phyloP scores from a whole-genome alignment of 1,140 invertebrate species.

The Drosophila lacertosa region DNA sequence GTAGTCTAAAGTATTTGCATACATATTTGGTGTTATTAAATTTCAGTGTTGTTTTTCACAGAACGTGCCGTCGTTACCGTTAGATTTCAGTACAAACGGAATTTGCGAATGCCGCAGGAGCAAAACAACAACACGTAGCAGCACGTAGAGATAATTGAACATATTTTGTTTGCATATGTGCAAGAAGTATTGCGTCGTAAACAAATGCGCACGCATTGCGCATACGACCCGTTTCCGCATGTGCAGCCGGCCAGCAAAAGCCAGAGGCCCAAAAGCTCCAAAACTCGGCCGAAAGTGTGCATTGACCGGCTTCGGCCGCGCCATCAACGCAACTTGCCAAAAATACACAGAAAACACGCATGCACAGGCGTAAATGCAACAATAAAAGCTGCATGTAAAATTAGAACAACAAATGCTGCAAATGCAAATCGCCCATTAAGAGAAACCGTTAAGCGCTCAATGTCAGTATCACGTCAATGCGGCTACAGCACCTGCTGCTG shows the following conservation, averaged over 20 bases:
- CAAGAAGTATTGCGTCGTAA: constrained; percentile 54
- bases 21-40: constrained; percentile 7
- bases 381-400: constrained; percentile 43
- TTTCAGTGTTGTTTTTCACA: constrained; percentile 12
- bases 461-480: constrained; percentile 60
- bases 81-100: constrained; percentile 21
- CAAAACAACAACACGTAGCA: constrained; percentile 30
- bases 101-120: constrained; percentile 15
- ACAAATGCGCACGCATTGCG: constrained; percentile 44
- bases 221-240: constrained; percentile 70
- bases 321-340: constrained; percentile 1
- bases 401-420: constrained; percentile 40
- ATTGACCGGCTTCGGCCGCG: constrained; percentile 61
- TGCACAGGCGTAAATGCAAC: constrained; percentile 32
- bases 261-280: constrained; percentile 27
- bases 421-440: constrained; percentile 42
- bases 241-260: constrained; percentile 19
- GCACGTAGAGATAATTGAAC: neutral
- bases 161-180: neutral
- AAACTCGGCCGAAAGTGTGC: constrained; percentile 74
- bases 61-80: constrained; percentile 48
- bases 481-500: constrained; percentile 21
- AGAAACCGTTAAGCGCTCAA: constrained; percentile 70
- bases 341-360: constrained; percentile 20
- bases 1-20: no score